Evolutionary conservation across 2,888 invertebrate genomes (phyloP), one percentile per base, ranked within the genome.

Genomic region (Helicoverpa assulta): DNA sequence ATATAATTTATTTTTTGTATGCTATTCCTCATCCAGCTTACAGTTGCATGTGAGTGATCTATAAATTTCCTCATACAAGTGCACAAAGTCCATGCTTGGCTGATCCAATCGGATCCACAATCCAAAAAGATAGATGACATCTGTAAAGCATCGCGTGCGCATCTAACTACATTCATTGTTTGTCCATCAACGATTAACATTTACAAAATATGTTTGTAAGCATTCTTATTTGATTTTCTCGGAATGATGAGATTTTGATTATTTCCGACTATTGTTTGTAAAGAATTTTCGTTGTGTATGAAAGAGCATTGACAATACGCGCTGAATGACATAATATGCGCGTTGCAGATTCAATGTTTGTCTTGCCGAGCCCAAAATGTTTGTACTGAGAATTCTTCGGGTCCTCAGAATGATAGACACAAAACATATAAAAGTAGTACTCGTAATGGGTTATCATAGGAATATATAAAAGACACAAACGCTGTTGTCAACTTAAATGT

Each of bases 111-210:
- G 6, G 47, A 47, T 12, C 40, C 40, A 12, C n/a, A 47, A 47
- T 47, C n/a, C 88, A 89, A 89, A 87, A 89, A 87, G 90, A 90
- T 91, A 89, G 90, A 89, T 90, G 90, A 89, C 90, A 85, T 87
- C 87, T 85, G 88, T 87, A 85, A 86, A 89, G 87, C 88, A 88
- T 86, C 83, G 74, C 67, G 5, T 50, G 8, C 40, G 40, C 19
- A 40, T 63, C 43, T 18, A 29, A 50, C 43, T 8, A 54, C 12
- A 51, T 55, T 62, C 33, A 60, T 63, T 70, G 59, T 29, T 51
- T 64, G 40, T 62, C 18, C 55, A 57, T 55, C 43, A 66, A 71
- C 33, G 65, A 51, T 59, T n/a, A 56, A 61, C 47, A 66, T 61
- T 69, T 58, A 63, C 53, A 55, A 64, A 63, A 16, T 0, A 58